phyloP scores from a whole-genome alignment of 2,113 vertebrate genomes.

The Cariama cristata region DNA sequence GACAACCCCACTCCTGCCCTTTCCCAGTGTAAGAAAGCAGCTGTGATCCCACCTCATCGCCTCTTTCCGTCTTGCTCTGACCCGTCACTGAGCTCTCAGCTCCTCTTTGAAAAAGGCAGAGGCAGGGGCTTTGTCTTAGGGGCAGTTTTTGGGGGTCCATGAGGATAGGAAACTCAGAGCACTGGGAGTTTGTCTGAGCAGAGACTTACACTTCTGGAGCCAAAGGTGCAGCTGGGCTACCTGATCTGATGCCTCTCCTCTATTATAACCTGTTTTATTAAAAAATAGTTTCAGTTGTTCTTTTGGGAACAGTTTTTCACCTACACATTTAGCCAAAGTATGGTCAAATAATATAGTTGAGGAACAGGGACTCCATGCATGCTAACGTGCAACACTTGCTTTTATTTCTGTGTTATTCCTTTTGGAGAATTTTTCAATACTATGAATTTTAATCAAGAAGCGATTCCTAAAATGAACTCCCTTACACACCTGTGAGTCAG shows the following conservation, averaged over 20 bases:
- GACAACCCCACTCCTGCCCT: neutral
- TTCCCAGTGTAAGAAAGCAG: neutral
- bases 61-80: neutral
- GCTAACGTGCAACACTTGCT: neutral
- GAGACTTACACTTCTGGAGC: neutral
- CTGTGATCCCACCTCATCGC: neutral
- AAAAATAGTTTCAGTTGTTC: neutral
- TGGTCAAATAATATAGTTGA: neutral
- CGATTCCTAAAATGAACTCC: neutral
- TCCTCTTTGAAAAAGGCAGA: neutral
- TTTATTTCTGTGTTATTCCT: neutral
- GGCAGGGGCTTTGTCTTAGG: neutral
- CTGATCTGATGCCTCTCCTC: neutral
- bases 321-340: neutral
- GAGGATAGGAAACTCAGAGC: neutral
- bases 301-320: neutral
- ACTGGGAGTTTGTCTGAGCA: too few species aligned
- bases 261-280: too few species aligned
- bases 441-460: neutral
- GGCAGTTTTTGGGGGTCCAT: neutral
- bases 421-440: neutral
- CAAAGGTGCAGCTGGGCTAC: neutral
- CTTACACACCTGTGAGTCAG: neutral
- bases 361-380: neutral
- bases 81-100: neutral